Conservation (phyloP, 1,140 invertebrate genomes). For the Drosophila aff. region DNA sequence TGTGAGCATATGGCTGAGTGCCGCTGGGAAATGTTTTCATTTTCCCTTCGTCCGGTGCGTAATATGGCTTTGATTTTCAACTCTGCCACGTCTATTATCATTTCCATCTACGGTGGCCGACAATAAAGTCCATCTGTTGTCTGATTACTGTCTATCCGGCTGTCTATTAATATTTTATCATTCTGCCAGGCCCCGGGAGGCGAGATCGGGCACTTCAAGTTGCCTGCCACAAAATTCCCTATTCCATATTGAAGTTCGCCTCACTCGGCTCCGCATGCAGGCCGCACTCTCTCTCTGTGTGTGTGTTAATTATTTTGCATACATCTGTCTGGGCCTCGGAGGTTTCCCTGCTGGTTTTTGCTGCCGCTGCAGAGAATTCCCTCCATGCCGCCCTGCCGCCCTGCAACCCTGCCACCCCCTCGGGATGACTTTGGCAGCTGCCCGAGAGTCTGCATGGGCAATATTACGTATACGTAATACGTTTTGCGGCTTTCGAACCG, state of each 20-base stretch:
- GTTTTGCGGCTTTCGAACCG: slow-evolving; percentile 75
- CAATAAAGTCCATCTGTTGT: slow-evolving; percentile 84
- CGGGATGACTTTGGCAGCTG: slow-evolving; percentile 49
- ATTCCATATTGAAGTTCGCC: slow-evolving; percentile 13
- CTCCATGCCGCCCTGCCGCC: background rate
- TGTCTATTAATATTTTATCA: slow-evolving; percentile 85
- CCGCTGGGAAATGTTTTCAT: slow-evolving; percentile 16
- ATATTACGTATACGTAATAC: slow-evolving; percentile 79
- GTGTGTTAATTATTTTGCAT: slow-evolving; percentile 78
- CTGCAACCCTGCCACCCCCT: slow-evolving; percentile 8
- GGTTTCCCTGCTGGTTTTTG: slow-evolving; percentile 26
- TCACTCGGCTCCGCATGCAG: slow-evolving; percentile 1
- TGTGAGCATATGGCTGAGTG: slow-evolving; percentile 8
- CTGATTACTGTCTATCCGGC: slow-evolving; percentile 84
- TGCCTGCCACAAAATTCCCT: slow-evolving; percentile 23
- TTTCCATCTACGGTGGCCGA: slow-evolving; percentile 73
- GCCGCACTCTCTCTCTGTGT: slow-evolving; percentile 34
- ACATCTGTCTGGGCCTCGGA: slow-evolving; percentile 49
- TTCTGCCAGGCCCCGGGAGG: slow-evolving; percentile 53
- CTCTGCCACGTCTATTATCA: slow-evolving; percentile 71
- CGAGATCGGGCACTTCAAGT: slow-evolving; percentile 48
- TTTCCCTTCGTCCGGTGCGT: slow-evolving; percentile 29
- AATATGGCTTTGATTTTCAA: slow-evolving; percentile 60
- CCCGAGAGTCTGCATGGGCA: slow-evolving; percentile 44
- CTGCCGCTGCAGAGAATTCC: slow-evolving; percentile 19